Base-by-base conservation (phyloP, 2,888 invertebrate genomes). In the Nipponacmea schrenckii region DNA sequence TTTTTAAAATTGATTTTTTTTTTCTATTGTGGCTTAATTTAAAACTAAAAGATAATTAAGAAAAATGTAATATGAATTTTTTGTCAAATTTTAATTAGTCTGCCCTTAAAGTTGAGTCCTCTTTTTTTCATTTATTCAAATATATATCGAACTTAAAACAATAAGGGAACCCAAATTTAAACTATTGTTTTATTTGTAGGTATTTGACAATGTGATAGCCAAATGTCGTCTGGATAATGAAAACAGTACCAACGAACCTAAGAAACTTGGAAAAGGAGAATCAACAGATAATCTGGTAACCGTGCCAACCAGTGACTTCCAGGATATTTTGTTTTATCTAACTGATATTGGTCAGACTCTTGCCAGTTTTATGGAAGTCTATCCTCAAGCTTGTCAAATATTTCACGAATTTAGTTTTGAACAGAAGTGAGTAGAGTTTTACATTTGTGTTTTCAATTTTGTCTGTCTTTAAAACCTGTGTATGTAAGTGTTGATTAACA, bases 281-380 rank as follows among this genome's bases (percentile, higher is more conserved):
- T 72, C 66, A 7, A 71, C 69, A 26, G 68, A 69, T 17, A 26
- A 72, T 17, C 80, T 88, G 48, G 77, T 78, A 50, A 67, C 81
- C 63, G 81, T 87, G 71, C 81, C 85, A 72, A 80, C 82, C 15
- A 63, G 71, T 27, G 83, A 85, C 17, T 83, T 94, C n/a, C 91
- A 91, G 76, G 94, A 95, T 84, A 85, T 94, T 46, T 90, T 93
- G 0, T 85, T 93, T 62, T 93, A 93, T 81, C 86, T 94, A 50
- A 84, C 94, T 70, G 95, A 95, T 84, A 92, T 92, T 17, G 91
- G 93, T 0, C 91, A 92, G 82, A 94, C 94, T 0, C 82, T 95
- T 66, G 91, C 91, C 82, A 89, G 93, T 79, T 93, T 95, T 72
- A 81, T 94, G n/a, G 92, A 93, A 69, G 90, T 92, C 0, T 93